Conservation (phyloP, 1,140 invertebrate species). For the Trichonephila clavata region DNA sequence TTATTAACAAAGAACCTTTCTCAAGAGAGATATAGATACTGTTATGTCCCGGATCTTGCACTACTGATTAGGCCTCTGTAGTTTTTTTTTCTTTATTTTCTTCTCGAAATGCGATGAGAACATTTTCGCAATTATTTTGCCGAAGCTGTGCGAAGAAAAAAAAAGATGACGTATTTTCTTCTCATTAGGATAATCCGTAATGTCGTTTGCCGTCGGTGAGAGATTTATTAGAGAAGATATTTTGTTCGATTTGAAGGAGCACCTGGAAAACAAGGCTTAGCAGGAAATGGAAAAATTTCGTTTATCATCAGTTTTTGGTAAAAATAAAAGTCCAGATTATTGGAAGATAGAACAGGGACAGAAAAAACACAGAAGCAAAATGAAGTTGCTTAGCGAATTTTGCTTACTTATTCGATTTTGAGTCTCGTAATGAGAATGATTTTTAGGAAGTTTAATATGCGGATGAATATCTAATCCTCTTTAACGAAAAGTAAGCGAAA, state of each 20-base stretch:
- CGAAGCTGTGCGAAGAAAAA: conserved; percentile 3
- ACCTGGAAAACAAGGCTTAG: background rate
- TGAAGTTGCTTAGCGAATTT: background rate
- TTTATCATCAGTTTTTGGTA: background rate
- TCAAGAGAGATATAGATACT: conserved; percentile 38
- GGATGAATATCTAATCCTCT: no score
- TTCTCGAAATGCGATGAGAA: conserved; percentile 31
- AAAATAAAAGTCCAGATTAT: background rate
- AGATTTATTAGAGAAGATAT: conserved; percentile 48
- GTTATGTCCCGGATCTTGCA: conserved; percentile 17
- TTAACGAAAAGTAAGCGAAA: no score
- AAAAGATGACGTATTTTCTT: conserved; percentile 45
- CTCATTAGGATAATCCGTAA: conserved; percentile 51
- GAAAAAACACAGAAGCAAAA: background rate
- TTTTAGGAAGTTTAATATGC: background rate
- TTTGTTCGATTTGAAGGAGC: background rate
- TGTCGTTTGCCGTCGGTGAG: conserved; percentile 53
- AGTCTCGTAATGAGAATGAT: background rate
- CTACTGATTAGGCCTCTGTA: background rate
- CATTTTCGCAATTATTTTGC: conserved; percentile 51
- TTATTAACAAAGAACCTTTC: conserved; percentile 53
- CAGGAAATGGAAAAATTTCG: background rate
- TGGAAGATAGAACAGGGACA: background rate
- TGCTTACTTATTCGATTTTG: background rate
- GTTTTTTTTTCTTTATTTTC: background rate